A percentile compares a stretch with the other conserved stretches of the same genome.
Evolutionary conservation across 1,140 invertebrate species (phyloP).

Genomic region (Brachionus asplanchnoidis): DNA sequence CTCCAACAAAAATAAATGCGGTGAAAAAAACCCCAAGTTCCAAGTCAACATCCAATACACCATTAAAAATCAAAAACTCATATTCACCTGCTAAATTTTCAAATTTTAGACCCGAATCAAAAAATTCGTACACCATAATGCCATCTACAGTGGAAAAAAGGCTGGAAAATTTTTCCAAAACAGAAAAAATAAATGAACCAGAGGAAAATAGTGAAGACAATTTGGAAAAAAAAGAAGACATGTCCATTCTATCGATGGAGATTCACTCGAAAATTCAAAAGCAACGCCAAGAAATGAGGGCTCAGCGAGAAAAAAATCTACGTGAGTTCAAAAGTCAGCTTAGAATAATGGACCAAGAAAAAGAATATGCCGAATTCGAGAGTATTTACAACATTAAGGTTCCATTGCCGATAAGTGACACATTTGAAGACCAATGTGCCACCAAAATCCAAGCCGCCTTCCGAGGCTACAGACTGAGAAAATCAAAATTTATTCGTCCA

Average conservation of each 20-base stretch:
- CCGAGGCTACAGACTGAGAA: background rate
- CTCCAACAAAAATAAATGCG: background rate
- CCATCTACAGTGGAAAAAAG: background rate
- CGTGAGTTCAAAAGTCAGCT: slow-evolving; percentile 20
- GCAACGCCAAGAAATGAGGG: slow-evolving; percentile 31
- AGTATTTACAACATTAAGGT: background rate
- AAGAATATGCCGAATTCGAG: background rate
- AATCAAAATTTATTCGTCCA: slow-evolving; percentile 17
- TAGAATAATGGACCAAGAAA: background rate
- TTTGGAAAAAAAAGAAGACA: slow-evolving; percentile 23
- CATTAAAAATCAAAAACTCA: background rate
- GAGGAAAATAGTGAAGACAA: background rate
- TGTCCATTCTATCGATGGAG: slow-evolving; percentile 6
- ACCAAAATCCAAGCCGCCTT: slow-evolving; percentile 17
- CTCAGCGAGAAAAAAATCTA: background rate
- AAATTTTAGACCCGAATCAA: background rate
- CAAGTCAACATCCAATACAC: background rate
- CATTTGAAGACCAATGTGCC: slow-evolving; percentile 4
- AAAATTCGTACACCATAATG: background rate
- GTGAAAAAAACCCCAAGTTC: background rate
- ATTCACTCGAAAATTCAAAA: slow-evolving; percentile 34
- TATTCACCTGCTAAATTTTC: background rate
- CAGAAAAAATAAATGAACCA: background rate
- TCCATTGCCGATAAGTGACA: background rate
- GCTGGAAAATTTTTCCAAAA: background rate